Conservation (phyloP, 2,888 invertebrate species). For the Nomada fucata region DNA sequence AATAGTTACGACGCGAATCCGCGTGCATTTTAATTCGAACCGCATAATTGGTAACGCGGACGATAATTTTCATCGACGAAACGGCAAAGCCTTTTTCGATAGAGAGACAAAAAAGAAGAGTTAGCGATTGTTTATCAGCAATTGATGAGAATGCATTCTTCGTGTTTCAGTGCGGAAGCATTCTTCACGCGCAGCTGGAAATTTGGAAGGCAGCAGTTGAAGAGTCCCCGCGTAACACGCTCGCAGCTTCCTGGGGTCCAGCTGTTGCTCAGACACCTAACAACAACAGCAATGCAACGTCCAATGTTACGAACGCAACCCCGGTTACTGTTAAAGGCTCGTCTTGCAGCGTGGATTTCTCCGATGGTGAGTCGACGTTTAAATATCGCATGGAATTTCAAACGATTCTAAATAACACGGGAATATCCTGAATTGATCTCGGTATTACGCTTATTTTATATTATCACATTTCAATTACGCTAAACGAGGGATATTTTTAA, state of each 20-base stretch:
- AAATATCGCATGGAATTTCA: not conserved
- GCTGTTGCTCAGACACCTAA: constrained; percentile 77
- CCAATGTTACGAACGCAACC: constrained; percentile 73
- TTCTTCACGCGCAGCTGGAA: constrained; percentile 94
- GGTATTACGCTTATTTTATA: no score
- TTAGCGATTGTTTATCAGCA: not conserved
- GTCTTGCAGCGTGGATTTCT: constrained; percentile 86
- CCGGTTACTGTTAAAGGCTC: constrained; percentile 78
- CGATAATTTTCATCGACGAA: not conserved
- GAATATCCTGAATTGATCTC: no score
- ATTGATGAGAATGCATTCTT: not conserved
- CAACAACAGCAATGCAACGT: constrained; percentile 77
- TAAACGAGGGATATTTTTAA: no score
- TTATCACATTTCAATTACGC: no score
- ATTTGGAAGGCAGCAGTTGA: constrained; percentile 93
- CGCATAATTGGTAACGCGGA: not conserved
- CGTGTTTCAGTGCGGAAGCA: constrained; percentile 90
- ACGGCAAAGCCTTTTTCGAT: not conserved
- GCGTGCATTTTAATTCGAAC: not conserved
- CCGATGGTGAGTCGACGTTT: constrained; percentile 87
- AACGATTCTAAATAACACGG: not conserved
- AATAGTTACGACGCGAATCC: not conserved
- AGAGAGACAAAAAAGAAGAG: no score
- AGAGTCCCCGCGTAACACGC: constrained; percentile 86
- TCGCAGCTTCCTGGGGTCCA: constrained; percentile 81